Percentiles rank a stretch among this genome's conserved stretches.
phyloP scores from a whole-genome alignment of 2,888 invertebrate species.

The Spilarctia lutea region DNA sequence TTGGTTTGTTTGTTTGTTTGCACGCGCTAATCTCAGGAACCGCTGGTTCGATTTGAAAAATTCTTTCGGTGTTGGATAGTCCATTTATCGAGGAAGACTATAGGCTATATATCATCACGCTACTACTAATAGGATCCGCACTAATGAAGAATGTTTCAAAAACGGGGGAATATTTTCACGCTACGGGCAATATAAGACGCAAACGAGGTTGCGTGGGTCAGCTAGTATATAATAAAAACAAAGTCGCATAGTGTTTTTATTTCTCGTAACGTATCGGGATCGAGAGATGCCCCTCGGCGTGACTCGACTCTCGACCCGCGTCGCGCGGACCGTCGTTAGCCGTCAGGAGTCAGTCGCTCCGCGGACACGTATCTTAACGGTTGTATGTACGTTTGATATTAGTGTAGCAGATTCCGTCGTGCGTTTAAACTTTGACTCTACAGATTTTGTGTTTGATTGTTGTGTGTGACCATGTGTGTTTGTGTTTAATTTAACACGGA shows the following conservation, averaged over 20 bases:
- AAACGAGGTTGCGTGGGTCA: too few species aligned
- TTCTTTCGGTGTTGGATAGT: too few species aligned
- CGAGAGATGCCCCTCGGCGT: constrained; percentile 11
- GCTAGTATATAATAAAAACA: constrained; percentile 10
- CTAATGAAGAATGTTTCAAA: too few species aligned
- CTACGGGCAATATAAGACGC: too few species aligned
- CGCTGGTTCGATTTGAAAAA: too few species aligned
- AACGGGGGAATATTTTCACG: too few species aligned
- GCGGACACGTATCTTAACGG: constrained; percentile 23
- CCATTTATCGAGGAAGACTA: too few species aligned
- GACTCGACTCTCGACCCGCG: constrained; percentile 6
- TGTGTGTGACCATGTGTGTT: constrained; percentile 53
- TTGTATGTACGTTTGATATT: constrained; percentile 12
- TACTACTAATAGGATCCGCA: too few species aligned
- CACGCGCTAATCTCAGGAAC: too few species aligned
- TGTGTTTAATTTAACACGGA: constrained; percentile 42
- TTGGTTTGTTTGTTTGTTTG: too few species aligned
- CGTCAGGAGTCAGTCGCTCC: constrained; percentile 35
- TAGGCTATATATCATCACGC: too few species aligned
- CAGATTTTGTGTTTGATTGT: constrained; percentile 35
- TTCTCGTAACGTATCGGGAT: constrained; percentile 3
- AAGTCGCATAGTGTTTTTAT: background rate
- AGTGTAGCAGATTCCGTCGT: constrained; percentile 11
- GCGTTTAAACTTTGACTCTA: constrained; percentile 19
- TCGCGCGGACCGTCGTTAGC: background rate